Percentiles rank a stretch among this genome's conserved stretches.
These are phyloP conservation scores for Amphimedon queenslandica DNA, from an alignment of 37 sponge, comb jelly and placozoan genomes.

Conservation along the genomic window DNA sequence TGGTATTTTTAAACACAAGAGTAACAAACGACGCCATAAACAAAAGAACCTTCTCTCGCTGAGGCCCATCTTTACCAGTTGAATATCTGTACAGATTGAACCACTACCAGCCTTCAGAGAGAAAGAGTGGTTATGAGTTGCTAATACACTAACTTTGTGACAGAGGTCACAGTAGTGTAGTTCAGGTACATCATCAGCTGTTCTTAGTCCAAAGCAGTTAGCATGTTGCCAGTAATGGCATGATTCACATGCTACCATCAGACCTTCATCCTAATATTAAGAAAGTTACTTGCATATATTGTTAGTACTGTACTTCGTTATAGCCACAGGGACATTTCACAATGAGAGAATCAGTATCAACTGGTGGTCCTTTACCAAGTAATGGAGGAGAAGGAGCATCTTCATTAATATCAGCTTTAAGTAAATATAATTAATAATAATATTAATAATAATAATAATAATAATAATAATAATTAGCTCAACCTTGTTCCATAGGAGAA, in stretches of 20 bases:
- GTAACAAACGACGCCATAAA: conserved; percentile 77
- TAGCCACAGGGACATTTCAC: conserved; percentile 64
- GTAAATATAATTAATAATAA: background rate
- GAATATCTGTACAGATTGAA: too few species aligned
- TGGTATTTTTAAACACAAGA: conserved; percentile 47
- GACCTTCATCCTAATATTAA: conserved; percentile 65
- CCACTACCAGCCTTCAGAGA: too few species aligned
- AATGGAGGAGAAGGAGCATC: background rate
- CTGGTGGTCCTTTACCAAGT: background rate
- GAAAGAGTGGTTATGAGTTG: too few species aligned
- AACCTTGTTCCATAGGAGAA: too few species aligned
- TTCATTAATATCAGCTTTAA: background rate
- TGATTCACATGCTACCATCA: conserved; percentile 74
- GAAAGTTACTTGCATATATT: background rate
- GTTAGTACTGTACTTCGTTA: conserved; percentile 33
- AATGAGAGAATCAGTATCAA: conserved; percentile 6
- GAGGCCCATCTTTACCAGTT: too few species aligned
- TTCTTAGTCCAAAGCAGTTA: conserved; percentile 63
- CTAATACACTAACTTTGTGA: conserved; percentile 5
- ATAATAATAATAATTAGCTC: too few species aligned
- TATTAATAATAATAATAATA: too few species aligned
- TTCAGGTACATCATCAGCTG: conserved; percentile 47
- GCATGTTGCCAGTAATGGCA: conserved; percentile 81
- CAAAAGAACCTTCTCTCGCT: too few species aligned
- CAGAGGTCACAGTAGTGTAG: conserved; percentile 77